Evolutionary conservation across 2,888 invertebrate species (phyloP), one percentile per base, ranked within the genome.

Genomic region (Venustoraphidia nigricollis): DNA sequence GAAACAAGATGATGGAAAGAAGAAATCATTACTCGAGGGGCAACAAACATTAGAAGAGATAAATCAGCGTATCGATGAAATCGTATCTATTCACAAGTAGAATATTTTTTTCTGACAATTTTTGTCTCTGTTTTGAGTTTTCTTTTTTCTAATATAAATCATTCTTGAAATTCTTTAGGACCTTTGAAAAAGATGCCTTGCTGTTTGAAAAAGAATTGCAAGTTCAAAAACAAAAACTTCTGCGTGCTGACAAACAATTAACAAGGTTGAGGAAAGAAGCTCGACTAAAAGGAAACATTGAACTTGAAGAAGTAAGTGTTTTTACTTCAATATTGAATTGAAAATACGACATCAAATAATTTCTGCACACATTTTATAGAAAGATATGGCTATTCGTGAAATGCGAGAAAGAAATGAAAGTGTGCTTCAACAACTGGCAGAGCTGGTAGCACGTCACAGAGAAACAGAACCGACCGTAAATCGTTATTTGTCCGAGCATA

Each of bases 371-470:
- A 44, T 45, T 46, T 66, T 62, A 42, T 55, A 76, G 74, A 69
- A 67, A 56, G 79, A 81, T 52, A 66, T 80, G 34, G 67, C 69
- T 44, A 62, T 76, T 9, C 68, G 73, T 13, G 76, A 77, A 55
- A 55, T 79, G n/a, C 71, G 72, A 58, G 75, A 76, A 51, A 69
- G 72, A 11, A 81, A 80, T 57, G 66, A 67, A 17, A 63, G 66
- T 43, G 72, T 69, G 1, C 58, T 79, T 3, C 74, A 77, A 55
- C 67, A 73, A 43, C 58, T 81, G 10, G 63, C 70, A 1, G 76
- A 77, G 57, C 65, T 79, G 53, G 62, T 66, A 2, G 60, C 49
- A 4, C 48, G 53, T 6, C 56, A 58, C 47, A 52, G 57, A 14
- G 65, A 65, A 45, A 55, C 61, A 45, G 53, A 55, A 10, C 61